phyloP scores from a whole-genome alignment of 2,888 invertebrate genomes.

The Dryomyza anilis region DNA sequence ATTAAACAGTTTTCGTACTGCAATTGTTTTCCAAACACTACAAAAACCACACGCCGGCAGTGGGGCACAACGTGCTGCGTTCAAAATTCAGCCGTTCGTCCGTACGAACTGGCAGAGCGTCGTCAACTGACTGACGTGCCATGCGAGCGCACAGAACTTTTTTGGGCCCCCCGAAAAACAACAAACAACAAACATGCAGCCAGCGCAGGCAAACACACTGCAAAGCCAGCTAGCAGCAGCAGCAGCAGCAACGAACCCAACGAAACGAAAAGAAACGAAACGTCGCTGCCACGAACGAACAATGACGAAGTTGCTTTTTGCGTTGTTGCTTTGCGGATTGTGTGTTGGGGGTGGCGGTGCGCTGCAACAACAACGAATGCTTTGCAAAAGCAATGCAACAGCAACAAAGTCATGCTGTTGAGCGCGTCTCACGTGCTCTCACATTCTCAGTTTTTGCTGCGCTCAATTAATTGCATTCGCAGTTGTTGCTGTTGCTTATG shows the following conservation, averaged over 20 bases:
- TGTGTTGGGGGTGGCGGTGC: background rate
- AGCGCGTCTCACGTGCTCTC: background rate
- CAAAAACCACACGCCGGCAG: constrained; percentile 23
- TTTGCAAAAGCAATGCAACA: background rate
- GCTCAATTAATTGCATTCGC: background rate
- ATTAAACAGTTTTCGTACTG: background rate
- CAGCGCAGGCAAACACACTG: background rate
- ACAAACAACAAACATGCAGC: constrained; percentile 24
- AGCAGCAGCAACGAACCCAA: background rate
- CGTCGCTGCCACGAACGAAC: background rate
- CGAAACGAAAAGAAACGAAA: constrained; percentile 10
- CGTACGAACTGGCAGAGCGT: constrained; percentile 57
- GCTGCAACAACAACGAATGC: background rate
- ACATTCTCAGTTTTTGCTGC: background rate
- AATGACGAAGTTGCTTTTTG: background rate
- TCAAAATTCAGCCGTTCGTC: constrained; percentile 40
- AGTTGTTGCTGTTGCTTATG: too few species aligned
- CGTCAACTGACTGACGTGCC: constrained; percentile 55
- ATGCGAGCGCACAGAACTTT: constrained; percentile 40
- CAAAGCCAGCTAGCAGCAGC: background rate
- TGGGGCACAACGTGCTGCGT: constrained; percentile 31
- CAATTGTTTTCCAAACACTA: background rate
- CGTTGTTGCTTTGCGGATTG: background rate
- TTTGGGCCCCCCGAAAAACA: constrained; percentile 25
- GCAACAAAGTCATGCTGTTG: too few species aligned